A percentile compares a stretch with the other conserved stretches of the same genome.
Conservation (phyloP, 2,888 invertebrate species). For the Arctia plantaginis region DNA sequence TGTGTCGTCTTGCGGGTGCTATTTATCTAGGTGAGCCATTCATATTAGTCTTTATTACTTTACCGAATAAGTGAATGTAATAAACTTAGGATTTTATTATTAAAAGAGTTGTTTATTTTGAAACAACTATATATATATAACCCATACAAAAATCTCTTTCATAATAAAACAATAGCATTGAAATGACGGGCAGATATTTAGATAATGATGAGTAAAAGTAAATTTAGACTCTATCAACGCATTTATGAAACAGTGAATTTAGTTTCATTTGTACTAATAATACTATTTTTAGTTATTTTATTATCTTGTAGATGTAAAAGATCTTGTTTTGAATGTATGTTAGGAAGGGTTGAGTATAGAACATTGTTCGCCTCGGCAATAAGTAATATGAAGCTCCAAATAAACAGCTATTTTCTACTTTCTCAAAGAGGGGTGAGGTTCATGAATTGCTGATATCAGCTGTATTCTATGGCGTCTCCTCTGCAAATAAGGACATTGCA, state of each 20-base stretch:
- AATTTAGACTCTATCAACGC: no score
- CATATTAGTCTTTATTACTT: conserved; percentile 41
- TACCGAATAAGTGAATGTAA: conserved; percentile 35
- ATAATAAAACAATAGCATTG: not conserved
- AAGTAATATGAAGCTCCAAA: conserved; percentile 63
- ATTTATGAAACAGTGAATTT: not conserved
- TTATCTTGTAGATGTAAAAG: not conserved
- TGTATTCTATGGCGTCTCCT: conserved; percentile 66
- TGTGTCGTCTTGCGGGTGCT: conserved; percentile 26
- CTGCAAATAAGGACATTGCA: conserved; percentile 72
- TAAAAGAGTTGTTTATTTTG: not conserved
- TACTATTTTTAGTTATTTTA: not conserved
- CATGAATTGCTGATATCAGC: conserved; percentile 79
- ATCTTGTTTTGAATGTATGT: not conserved
- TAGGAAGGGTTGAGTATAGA: not conserved
- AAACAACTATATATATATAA: not conserved
- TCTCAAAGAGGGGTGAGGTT: conserved; percentile 59
- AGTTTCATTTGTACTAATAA: not conserved
- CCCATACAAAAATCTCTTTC: conserved; percentile 7
- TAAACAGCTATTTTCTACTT: conserved; percentile 64
- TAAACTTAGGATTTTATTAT: conserved; percentile 33
- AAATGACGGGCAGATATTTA: not conserved
- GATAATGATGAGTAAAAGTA: not conserved
- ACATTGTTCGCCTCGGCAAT: conserved; percentile 31
- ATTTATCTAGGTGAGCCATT: conserved; percentile 33